Percentiles rank a stretch among this genome's conserved stretches.
These are phyloP conservation scores for Numenius arquata DNA, from an alignment of 2,113 vertebrate genomes.

Conservation along the genomic window DNA sequence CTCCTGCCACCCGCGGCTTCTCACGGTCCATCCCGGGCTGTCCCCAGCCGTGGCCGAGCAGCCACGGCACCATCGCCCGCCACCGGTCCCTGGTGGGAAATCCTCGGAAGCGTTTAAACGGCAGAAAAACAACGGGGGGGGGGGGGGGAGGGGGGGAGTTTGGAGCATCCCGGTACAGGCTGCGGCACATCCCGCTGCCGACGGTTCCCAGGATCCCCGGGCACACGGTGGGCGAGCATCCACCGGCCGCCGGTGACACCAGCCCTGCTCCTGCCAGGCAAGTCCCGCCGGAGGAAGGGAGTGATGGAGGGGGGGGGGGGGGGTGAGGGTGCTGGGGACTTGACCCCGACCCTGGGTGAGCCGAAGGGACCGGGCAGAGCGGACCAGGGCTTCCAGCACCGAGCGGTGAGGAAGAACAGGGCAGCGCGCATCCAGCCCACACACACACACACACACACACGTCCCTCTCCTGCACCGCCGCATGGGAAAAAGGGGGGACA, in stretches of 20 bases:
- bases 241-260: not conserved
- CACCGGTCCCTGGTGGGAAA: not conserved
- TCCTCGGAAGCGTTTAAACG: not conserved
- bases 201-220: not conserved
- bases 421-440: not conserved
- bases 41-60: not conserved
- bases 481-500: rapidly evolving
- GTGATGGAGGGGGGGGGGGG: not conserved
- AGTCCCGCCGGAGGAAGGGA: not conserved
- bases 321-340: not conserved
- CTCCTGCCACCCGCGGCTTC: not conserved
- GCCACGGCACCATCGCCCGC: not conserved
- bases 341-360: rapidly evolving
- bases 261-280: constrained; percentile 24
- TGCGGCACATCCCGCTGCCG: not conserved
- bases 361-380: not conserved
- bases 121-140: not conserved
- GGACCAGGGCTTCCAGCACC: not conserved
- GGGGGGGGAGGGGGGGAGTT: too few species aligned
- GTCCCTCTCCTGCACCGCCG: not conserved
- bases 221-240: not conserved
- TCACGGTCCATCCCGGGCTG: not conserved
- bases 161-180: not conserved
- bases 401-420: not conserved
- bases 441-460: too few species aligned